Conservation (phyloP, 2,113 vertebrate genomes). For the Astatotilapia flaviijosephi region DNA sequence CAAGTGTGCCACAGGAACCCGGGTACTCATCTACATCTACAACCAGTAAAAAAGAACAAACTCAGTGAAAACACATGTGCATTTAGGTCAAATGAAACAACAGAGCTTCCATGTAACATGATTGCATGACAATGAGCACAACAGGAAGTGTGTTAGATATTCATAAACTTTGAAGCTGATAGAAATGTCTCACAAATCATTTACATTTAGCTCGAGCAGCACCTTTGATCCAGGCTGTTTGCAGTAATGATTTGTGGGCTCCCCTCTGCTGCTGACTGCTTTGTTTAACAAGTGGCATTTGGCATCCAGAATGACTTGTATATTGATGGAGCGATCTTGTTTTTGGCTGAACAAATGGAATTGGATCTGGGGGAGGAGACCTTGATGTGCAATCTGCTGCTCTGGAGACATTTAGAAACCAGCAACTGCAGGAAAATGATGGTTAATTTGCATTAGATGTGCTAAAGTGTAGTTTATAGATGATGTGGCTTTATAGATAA, state of each 20-base stretch:
- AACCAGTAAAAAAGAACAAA: not conserved
- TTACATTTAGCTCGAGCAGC: not conserved
- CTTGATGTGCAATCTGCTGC: not conserved
- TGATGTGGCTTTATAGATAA: not conserved
- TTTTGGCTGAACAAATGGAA: slow-evolving; percentile 14
- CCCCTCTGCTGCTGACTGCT: not conserved
- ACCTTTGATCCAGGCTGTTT: slow-evolving; percentile 14
- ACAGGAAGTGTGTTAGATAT: not conserved
- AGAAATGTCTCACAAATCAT: not conserved
- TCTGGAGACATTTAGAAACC: slow-evolving; percentile 15
- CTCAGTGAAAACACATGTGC: not conserved
- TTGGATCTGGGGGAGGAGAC: not conserved
- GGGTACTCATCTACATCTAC: no score
- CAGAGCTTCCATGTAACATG: not conserved
- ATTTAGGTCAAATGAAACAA: not conserved
- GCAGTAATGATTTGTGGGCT: slow-evolving; percentile 18
- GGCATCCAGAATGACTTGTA: not conserved
- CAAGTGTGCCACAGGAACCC: not conserved
- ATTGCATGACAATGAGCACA: not conserved
- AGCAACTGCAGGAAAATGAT: not conserved
- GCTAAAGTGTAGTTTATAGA: not conserved
- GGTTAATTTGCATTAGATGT: not conserved
- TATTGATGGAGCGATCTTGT: slow-evolving; percentile 9
- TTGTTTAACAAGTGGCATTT: slow-evolving; percentile 30
- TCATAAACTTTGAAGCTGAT: not conserved